Evolutionary conservation across 2,797 vertebrate genomes (phyloP).

Genomic region (Myotis vivesi): DNA sequence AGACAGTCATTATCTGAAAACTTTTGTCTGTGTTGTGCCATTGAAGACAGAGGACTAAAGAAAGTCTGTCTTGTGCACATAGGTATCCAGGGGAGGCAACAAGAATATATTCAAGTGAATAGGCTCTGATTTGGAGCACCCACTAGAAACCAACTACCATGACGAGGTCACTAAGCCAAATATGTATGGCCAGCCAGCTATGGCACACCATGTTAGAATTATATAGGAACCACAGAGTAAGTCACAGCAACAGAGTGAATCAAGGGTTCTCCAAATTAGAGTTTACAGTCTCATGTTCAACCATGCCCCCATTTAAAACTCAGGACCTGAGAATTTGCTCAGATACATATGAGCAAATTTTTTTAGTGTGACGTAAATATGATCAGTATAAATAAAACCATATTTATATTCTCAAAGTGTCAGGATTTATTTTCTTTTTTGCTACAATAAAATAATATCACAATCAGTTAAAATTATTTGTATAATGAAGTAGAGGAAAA

Average conservation of each 20-base stretch:
- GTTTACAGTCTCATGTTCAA: not conserved
- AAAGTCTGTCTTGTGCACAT: accelerated
- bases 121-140: not conserved
- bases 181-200: not conserved
- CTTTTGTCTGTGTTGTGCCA: not conserved
- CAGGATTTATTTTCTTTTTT: not conserved
- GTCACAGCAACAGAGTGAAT: not conserved
- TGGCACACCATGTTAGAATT: not conserved
- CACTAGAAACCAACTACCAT: not conserved
- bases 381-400: not conserved
- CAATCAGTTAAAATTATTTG: not conserved
- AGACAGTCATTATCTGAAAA: not conserved
- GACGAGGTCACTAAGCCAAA: not conserved
- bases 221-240: not conserved
- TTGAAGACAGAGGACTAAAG: not conserved
- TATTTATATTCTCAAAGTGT: not conserved
- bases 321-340: not conserved
- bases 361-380: not conserved
- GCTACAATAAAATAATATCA: not conserved
- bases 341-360: not conserved
- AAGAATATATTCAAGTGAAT: not conserved
- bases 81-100: not conserved
- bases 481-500: not conserved
- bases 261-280: not conserved
- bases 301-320: not conserved